Evolutionary conservation across 2,113 vertebrate genomes (phyloP), one percentile per base, ranked within the genome.

Genomic region (Balaeniceps rex): DNA sequence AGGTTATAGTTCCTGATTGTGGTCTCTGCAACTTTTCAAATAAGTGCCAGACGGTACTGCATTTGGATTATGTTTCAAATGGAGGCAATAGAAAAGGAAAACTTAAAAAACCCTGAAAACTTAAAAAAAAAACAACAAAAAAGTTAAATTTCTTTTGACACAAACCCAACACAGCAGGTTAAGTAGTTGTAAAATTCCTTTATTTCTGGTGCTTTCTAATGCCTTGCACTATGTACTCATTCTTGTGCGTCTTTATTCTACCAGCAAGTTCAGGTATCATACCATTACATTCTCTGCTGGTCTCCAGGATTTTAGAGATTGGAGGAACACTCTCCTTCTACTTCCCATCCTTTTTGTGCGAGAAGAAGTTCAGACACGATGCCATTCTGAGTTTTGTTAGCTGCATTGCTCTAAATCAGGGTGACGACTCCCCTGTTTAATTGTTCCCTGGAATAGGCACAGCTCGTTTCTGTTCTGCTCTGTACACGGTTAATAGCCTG

Each of bases 41-140:
- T 11, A 6, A 8, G 12, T 34, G 54, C 55, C 49, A 11, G 17
- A 4, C n/a, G 16, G 26, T 6, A 9, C 64, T 52, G 42, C 69
- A 13, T 23, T 33, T 33, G 54, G 44, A 12, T 25, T 10, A 1
- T 7, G 8, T 46, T 64, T 64, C 87, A 71, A 40, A 40, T 2
- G 3, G 18, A 65, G 46, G 19, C 10, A n/a, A 6, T 2, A 7
- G 22, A 7, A 55, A 57, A 74, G 19, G 33, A 34, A 68, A 64
- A 28, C 2, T 18, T 22, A 2, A 25, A 46, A 70, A 54, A 26
- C 0, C 0, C 3, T 9, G n/a, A 52, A 58, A 58, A 19, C 34
- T 40, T 14, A 23, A 51, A 68, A 66, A 55, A 72, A 66, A 9
- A 29, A 7, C 11, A 55, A 36, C 19, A 38, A 51, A 51, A 28